Conservation (phyloP, 2,113 vertebrate species). For the Clarias gariepinus region DNA sequence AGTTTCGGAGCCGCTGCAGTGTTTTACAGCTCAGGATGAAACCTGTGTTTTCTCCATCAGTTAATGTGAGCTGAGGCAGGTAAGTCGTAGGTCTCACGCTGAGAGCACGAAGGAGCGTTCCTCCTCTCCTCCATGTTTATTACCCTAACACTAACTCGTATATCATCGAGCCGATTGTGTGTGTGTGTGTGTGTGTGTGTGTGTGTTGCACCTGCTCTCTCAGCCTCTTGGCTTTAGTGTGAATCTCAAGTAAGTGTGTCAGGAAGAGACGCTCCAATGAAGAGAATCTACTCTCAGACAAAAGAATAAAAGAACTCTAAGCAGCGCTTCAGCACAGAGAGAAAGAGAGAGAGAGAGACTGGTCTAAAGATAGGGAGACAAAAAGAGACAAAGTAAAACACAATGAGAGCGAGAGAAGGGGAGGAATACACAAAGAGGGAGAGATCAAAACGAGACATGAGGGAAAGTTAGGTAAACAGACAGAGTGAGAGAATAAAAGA, state of each 20-base stretch:
- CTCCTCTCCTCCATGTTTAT: background rate
- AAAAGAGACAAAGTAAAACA: no score
- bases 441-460: background rate
- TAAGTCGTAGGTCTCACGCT: background rate
- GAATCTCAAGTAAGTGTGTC: slow-evolving; percentile 39
- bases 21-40: background rate
- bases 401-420: background rate
- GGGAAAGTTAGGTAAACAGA: background rate
- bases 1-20: background rate
- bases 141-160: background rate
- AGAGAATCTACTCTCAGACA: slow-evolving; percentile 35
- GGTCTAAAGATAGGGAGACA: background rate
- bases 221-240: background rate
- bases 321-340: slow-evolving; percentile 23
- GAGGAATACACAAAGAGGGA: background rate
- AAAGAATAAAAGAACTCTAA: slow-evolving; percentile 34
- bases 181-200: background rate
- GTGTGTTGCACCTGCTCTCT: background rate
- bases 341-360: background rate
- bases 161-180: background rate
- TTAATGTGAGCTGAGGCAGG: background rate
- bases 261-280: slow-evolving; percentile 29
- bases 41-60: background rate
- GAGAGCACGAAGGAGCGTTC: background rate
- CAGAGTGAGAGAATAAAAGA: background rate